Evolutionary conservation across 2,797 vertebrate species (phyloP).

Genomic region (Petrocephalus sullivani): DNA sequence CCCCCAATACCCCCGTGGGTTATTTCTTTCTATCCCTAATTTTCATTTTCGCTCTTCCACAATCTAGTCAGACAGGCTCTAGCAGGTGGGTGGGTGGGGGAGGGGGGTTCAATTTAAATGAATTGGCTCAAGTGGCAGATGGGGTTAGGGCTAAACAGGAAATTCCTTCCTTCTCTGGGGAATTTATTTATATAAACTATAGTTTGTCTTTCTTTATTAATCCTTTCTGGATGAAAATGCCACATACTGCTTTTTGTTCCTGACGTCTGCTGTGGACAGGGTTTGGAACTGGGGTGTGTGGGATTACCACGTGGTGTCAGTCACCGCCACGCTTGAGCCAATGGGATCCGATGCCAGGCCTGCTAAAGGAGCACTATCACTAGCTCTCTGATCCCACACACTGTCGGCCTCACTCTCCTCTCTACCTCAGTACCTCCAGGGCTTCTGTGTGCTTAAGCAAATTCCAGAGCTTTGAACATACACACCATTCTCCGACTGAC

Average conservation of each 20-base stretch:
- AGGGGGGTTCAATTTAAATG: slow-evolving; percentile 25
- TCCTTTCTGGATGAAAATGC: not conserved
- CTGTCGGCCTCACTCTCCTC: not conserved
- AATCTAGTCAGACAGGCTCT: not conserved
- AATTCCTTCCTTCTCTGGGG: not conserved
- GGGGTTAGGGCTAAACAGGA: slow-evolving; percentile 18
- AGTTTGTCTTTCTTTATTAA: not conserved
- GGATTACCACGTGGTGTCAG: not conserved
- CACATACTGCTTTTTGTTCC: not conserved
- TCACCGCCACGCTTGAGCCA: not conserved
- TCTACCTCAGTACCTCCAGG: not conserved
- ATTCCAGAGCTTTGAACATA: not conserved
- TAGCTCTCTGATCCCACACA: not conserved
- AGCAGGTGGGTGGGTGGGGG: not conserved
- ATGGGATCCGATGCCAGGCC: not conserved
- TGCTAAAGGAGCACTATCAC: not conserved
- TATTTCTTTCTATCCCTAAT: not conserved
- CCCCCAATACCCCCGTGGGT: not conserved
- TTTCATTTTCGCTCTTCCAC: slow-evolving; percentile 26
- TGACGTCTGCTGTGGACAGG: not conserved
- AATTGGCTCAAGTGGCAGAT: slow-evolving; percentile 25
- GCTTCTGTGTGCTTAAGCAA: not conserved
- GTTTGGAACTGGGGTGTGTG: not conserved
- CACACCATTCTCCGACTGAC: not conserved
- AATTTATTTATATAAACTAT: slow-evolving; percentile 20